Evolutionary conservation across 2,797 vertebrate genomes (phyloP), one percentile per base, ranked within the genome.

Genomic region (Uromys caudimaculatus): DNA sequence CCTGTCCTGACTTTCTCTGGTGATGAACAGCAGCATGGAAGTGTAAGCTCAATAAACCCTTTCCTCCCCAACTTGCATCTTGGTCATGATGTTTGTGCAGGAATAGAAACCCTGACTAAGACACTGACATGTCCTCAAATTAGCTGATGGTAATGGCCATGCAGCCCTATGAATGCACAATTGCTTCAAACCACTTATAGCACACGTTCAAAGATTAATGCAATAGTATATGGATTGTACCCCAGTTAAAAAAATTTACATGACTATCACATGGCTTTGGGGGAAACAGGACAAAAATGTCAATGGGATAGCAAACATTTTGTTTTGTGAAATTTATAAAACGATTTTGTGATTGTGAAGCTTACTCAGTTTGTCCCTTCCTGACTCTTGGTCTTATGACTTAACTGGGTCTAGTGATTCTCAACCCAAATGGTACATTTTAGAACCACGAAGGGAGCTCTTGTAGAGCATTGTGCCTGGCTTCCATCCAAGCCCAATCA

Each of bases 301-400:
- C n/a, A 81, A 71, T 85, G 77, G 58, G 21, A 38, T 93, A 91
- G 85, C 71, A 78, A 91, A 79, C 77, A n/a, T 56, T 94, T 88
- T 76, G 54, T 77, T 93, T 54, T 90, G 62, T 3, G 71, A 91
- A 93, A 79, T 89, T 75, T 73, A 3, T 77, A 62, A 58, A 92
- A 78, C 21, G 58, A n/a, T 87, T 91, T 93, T 86, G 93, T 89
- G 83, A 89, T 76, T 92, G 56, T 93, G 54, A 94, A 81, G 38
- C 88, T 60, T 60, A 78, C 50, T 41, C 35, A 38, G 78, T 91
- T 96, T 89, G 71, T 71, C 52, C 77, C 41, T n/a, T 84, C 32
- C 50, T 71, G 16, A 38, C 38, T 44, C n/a, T 35, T 62, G 69
- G 54, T 60, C 77, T 79, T 75, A 90, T n/a, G 86, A 83, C 78